Base-by-base conservation (phyloP, 1,140 invertebrate genomes). In the Penaeus chinensis region DNA sequence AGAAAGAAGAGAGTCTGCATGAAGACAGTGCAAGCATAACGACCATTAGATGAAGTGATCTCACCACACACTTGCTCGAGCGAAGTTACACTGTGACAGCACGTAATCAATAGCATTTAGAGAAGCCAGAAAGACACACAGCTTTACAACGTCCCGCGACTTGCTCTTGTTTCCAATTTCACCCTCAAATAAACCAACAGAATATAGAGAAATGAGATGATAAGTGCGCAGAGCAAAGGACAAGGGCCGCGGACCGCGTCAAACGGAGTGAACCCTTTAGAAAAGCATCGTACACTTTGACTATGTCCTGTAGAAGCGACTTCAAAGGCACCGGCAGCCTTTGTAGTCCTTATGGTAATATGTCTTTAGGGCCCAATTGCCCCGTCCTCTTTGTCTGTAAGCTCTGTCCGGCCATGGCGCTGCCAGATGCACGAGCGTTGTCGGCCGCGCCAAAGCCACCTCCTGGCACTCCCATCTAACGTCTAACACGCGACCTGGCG, bases 281-380 rank as follows among this genome's bases (percentile, higher is more conserved):
- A 85, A 77, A 86, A 81, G 83, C 83, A 85, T 85, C 83, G 83
- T 78, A 85, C 83, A 85, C 83, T 85, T 85, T 85, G 83, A 85
- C 83, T 85, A 85, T 85, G 83, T 85, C 83, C 83, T 85, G 83
- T 85, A 85, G 83, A 61, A 85, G 83, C 83, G 74, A 87, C 80
- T 87, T 87, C 85, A 87, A 87, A 87, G 79, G 69, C n/a, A 42
- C 80, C 85, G 80, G 79, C 37, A 47, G 32, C 66, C 85, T 87
- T 87, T 87, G 85, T 87, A 87, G 85, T 87, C 78, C 85, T 87
- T 87, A 87, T 87, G 85, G 85, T 87, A 87, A 87, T 87, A 78
- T 87, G 79, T 87, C 79, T 81, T 87, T 87, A 81, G 85, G 85
- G 65, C 78, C 85, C 79, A 87, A 87, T 87, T 87, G 85, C 85